Conservation (phyloP, 2,888 invertebrate species). For the Cryptus viduatorius region DNA sequence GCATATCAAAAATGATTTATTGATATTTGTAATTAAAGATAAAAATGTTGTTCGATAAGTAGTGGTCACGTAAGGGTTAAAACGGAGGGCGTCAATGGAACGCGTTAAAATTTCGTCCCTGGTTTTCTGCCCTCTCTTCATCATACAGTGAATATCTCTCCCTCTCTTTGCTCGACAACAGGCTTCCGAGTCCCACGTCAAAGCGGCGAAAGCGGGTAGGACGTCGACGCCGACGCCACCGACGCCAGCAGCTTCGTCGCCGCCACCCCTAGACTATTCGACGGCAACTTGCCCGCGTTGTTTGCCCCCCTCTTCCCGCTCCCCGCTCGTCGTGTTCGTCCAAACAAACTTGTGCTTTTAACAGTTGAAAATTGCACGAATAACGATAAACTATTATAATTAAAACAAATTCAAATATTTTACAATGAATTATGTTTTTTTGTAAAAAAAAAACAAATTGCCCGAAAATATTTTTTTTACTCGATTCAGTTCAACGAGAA, state of each 20-base stretch:
- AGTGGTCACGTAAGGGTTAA: neutral
- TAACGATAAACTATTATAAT: neutral
- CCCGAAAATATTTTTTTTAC: neutral
- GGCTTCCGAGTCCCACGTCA: neutral
- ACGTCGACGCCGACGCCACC: slow-evolving; percentile 59
- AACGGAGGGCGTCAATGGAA: slow-evolving; percentile 43
- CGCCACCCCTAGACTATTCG: slow-evolving; percentile 65
- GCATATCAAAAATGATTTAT: no score
- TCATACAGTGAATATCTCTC: slow-evolving; percentile 39
- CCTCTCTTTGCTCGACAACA: slow-evolving; percentile 35
- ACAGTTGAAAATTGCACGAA: neutral
- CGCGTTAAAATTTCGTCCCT: slow-evolving; percentile 54
- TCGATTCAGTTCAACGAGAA: neutral
- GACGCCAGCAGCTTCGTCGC: slow-evolving; percentile 62
- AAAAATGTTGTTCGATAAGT: neutral
- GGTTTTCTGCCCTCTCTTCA: slow-evolving; percentile 30
- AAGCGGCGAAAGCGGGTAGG: slow-evolving; percentile 34
- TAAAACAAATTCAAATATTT: neutral
- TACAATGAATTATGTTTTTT: neutral
- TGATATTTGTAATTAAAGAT: no score
- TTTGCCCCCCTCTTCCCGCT: slow-evolving; percentile 21
- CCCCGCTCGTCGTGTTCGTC: slow-evolving; percentile 12
- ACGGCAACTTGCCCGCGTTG: slow-evolving; percentile 58
- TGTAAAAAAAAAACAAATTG: neutral
- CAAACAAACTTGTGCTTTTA: slow-evolving; percentile 15